Evolutionary conservation across 2,113 vertebrate species (phyloP), one percentile per base, ranked within the genome.

Genomic region (Pterophyllum scalare): DNA sequence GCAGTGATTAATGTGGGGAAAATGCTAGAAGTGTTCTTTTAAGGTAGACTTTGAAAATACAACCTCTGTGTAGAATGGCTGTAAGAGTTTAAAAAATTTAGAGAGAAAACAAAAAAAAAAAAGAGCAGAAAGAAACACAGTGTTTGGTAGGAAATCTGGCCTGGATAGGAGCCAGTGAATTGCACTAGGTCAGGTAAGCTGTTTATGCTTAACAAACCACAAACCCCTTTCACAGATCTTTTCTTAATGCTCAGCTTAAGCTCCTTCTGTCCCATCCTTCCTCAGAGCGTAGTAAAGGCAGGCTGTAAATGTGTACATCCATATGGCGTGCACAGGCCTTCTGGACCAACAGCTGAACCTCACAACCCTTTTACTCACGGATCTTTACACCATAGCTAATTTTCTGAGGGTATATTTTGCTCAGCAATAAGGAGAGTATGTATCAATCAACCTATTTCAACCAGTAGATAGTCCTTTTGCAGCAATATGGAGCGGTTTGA

Each of bases 221-320:
- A 58, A 78, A 80, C 82, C 58, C 70, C 81, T 80, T 85, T 81
- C 83, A 57, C 81, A 77, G 85, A 84, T 87, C 87, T 88, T 78
- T 57, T 78, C 56, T 75, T 82, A 88, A 87, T 83, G 64, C 86
- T 77, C 24, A 49, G 79, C 57, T 85, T 92, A 90, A 94, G 87
- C 91, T 59, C 82, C 87, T 86, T 93, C 89, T 91, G 90, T 28
- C 72, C 85, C 15, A 4, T 86, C 78, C 40, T 83, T 46, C 72
- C 26, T 72, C 10, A n/a, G 6, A 49, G 43, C 54, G 9, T 59
- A 22, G 64, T 83, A 24, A 77, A 35, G 8, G 65, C 38, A 62
- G 26, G 40, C 67, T 77, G 75, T 88, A 65, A 84, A 65, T 65
- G 72, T 76, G 65, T 20, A 11, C 28, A 3, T 90, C 59, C 84